These are phyloP conservation scores for Apodemus sylvaticus DNA, from an alignment of 2,113 vertebrate genomes.

Conservation along the genomic window DNA sequence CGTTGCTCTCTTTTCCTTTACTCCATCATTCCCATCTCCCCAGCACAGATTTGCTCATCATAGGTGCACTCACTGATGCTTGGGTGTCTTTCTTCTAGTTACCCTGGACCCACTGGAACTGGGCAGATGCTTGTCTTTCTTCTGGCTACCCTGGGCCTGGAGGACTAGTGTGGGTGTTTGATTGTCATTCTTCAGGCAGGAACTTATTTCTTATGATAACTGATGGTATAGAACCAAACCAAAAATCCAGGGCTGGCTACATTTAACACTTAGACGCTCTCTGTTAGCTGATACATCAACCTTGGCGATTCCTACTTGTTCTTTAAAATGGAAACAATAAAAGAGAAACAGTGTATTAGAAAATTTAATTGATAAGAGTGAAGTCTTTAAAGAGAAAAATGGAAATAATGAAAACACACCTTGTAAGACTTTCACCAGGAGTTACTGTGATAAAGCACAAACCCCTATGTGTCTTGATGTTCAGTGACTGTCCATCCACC, in stretches of 20 bases:
- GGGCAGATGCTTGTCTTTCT: background rate
- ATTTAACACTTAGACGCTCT: background rate
- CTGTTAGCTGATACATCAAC: background rate
- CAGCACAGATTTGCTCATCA: background rate
- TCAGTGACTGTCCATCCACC: background rate
- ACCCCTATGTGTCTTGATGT: background rate
- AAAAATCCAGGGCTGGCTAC: background rate
- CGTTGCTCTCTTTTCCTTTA: background rate
- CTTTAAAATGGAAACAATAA: slow-evolving; percentile 33
- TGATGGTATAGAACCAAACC: background rate
- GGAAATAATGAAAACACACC: background rate
- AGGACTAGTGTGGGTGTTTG: background rate
- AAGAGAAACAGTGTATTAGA: background rate
- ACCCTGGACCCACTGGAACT: background rate
- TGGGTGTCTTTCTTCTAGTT: background rate
- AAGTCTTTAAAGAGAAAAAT: background rate
- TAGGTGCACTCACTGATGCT: background rate
- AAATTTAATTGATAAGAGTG: background rate
- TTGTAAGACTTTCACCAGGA: background rate
- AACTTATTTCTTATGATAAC: background rate
- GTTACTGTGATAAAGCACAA: background rate
- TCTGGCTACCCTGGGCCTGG: background rate
- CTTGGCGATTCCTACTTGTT: background rate
- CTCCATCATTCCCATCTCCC: background rate
- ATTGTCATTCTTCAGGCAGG: background rate